These are phyloP conservation scores for Clarias platycephalus DNA, from an alignment of 2,797 vertebrate genomes.

Conservation along the genomic window DNA sequence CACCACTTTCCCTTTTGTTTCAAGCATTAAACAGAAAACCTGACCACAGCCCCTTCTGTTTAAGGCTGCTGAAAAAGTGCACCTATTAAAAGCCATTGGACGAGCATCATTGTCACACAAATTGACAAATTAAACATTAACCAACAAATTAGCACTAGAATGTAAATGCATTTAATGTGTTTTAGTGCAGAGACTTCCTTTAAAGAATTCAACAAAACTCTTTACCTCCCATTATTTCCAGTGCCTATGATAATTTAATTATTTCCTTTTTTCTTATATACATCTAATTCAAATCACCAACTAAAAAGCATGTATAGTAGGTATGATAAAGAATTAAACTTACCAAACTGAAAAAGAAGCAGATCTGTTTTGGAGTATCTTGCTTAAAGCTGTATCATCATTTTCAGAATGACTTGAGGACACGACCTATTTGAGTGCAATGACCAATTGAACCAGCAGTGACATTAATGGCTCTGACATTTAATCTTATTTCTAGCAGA, in stretches of 20 bases:
- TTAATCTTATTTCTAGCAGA: slow-evolving; percentile 31
- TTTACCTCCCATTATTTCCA: background rate
- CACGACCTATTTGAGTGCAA: slow-evolving; percentile 11
- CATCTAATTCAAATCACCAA: background rate
- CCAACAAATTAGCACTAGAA: background rate
- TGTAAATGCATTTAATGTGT: background rate
- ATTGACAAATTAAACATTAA: background rate
- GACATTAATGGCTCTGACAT: slow-evolving; percentile 25
- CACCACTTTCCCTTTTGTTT: background rate
- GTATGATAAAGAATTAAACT: background rate
- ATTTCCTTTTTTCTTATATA: too few species aligned
- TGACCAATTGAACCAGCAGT: slow-evolving; percentile 17
- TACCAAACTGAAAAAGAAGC: background rate
- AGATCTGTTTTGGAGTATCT: background rate
- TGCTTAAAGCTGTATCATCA: slow-evolving; percentile 6
- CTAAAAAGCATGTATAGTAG: background rate
- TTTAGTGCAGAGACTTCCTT: background rate
- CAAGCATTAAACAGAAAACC: background rate
- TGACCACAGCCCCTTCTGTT: background rate
- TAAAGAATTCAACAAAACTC: background rate
- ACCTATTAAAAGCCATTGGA: background rate
- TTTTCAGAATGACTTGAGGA: slow-evolving; percentile 5
- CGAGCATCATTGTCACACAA: background rate
- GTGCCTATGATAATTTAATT: background rate
- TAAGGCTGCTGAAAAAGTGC: background rate